Base-by-base conservation (phyloP, 2,797 vertebrate species). In the Mormyrus hasselquistii region DNA sequence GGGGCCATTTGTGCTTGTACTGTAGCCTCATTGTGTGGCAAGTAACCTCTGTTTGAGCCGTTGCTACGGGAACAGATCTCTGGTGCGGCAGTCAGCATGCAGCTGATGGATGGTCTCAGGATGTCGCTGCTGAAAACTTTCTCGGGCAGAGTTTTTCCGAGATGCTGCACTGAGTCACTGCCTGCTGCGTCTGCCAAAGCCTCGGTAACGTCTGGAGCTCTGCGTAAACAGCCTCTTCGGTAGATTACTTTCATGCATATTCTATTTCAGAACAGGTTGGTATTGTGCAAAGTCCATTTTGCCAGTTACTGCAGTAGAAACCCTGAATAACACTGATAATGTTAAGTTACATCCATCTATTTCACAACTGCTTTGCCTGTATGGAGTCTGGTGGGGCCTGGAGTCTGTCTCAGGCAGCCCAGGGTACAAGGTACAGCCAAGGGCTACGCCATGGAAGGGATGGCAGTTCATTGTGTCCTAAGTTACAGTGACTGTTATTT, bases 401-500 rank as follows among this genome's bases (percentile, higher is more conserved):
- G 57, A 62, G n/a, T 62, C 57, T 62, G 2, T 62, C 59, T 29
- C 59, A 25, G 59, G 8, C 59, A 25, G 59, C 22, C 59, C 59
- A 65, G 62, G 62, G 25, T 12, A 69, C 25, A 29, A 34, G 62
- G 9, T 3, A 59, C 55, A 59, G 19, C 55, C 19, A 22, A 34
- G 10, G 62, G 3, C 25, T 69, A 1, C 3, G 3, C 3, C 25
- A 4, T 69, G 62, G 25, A 52, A 4, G 25, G 50, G 7, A 83
- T 50, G n/a, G 9, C 50, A 29, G 12, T 22, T 49, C 38, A 49
- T n/a, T 19, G 76, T 82, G 47, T 4, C 1, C 44, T 19, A 44
- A 16, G 22, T 57, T 8, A 55, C 22, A 57, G 29, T 55, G 25
- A 14, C 79, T 55, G 90, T 90, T 41, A 7, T 86, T 92, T 93